Evolutionary conservation across 2,113 vertebrate genomes (phyloP), one percentile per base, ranked within the genome.

Genomic region (Dicerorhinus sumatrensis): DNA sequence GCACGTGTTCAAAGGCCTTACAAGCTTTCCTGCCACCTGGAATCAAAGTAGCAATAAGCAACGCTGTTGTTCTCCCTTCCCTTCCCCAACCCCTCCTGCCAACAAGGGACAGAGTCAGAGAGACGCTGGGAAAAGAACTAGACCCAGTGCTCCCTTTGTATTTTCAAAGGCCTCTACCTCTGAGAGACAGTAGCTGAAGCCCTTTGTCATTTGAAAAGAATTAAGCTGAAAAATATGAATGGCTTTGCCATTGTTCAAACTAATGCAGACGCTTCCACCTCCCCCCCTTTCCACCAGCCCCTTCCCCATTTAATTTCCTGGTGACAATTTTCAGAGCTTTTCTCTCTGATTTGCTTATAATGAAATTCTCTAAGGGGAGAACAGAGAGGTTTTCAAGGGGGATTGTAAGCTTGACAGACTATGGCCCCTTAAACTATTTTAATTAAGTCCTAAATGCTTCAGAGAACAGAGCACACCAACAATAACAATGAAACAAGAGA

Each of bases 371-470:
- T 75, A 73, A 96, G 60, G 0, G 1, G 63, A 89, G 12, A 67
- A 8, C 21, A 96, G 92, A 95, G 89, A 91, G 56, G 31, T 58
- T 97, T 96, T 98, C 81, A 27, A 86, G 79, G 70, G 75, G 65
- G 86, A 90, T 14, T 81, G n/a, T 86, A 90, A 94, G 58, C 86
- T 94, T 98, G 96, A 97, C 48, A 98, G 67, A 96, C 31, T 58
- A 76, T 90, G 89, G 62, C 1, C 48, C 31, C 89, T 98, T 94
- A 94, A 98, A 92, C 31, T 96, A 95, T 96, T 97, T 97, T 98
- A 98, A 98, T 75, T 94, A 96, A 95, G 48, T 90, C 95, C 86
- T 79, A 97, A 96, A 97, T 95, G 92, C 94, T 89, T 98, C 96
- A 96, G 67, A 82, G 89, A 96, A 96, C 67, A 5, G 58, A 97